Evolutionary conservation across 2,888 invertebrate species (phyloP), one percentile per base, ranked within the genome.

Genomic region (Tenthredo livida): DNA sequence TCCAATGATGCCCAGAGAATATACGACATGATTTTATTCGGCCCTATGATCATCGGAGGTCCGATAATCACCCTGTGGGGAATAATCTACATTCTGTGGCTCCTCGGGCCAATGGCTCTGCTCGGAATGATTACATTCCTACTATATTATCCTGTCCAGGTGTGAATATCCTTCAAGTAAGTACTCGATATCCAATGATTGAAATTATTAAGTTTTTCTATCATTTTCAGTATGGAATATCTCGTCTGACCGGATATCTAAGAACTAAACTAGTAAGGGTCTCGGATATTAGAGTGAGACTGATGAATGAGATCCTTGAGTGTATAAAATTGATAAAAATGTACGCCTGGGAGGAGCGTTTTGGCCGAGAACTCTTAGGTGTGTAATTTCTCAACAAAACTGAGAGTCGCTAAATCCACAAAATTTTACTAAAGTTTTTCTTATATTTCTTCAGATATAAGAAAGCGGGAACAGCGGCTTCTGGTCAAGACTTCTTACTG

Each of bases 341-440:
- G 94, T 95, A 95, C 90, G 95, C 95, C 0, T 96, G 96, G 96
- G 96, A 96, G 89, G 94, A 94, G 86, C 94, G 94, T 85, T 96
- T 96, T 89, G 92, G 94, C 70, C 91, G 94, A 47, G 93, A 93
- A 86, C 93, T 95, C 84, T 88, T 92, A 84, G 93, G 94, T 93
- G 88, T 50, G 54, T 54, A 54, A 54, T 9, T 40, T 15, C 12
- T 25, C 25, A 5, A 9, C 25, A 0, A 61, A 72, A 21, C 37
- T 10, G 25, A 6, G 9, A 40, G 7, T 33, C 61, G 37, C 10
- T 10, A 10, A 43, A 7, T 43, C 40, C 12, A 17, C 0, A 1
- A 50, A 43, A 84, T 80, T 82, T 86, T 72, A 84, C 10, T 7
- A 40, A n/a, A 17, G 21, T 43, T 43, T n/a, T 37, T 70, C 0